phyloP scores from a whole-genome alignment of 2,888 invertebrate genomes.

The Drosophila aldrichi region DNA sequence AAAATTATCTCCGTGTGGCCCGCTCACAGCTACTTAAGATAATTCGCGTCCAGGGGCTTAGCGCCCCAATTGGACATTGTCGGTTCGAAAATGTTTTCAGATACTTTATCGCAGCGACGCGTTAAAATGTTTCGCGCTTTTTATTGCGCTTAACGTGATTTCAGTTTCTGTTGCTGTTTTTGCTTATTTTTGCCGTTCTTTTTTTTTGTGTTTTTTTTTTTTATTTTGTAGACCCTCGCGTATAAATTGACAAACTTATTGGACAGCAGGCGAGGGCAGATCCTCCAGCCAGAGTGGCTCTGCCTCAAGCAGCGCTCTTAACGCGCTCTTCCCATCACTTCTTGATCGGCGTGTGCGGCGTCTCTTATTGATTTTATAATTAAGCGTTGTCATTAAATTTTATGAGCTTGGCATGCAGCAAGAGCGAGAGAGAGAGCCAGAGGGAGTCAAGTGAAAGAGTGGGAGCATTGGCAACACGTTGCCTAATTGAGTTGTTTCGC shows the following conservation, averaged over 20 bases:
- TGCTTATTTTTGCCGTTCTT: background rate
- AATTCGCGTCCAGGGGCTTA: conserved; percentile 72
- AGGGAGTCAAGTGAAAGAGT: background rate
- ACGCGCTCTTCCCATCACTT: conserved; percentile 19
- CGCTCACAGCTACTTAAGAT: conserved; percentile 69
- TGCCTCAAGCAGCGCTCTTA: conserved; percentile 2
- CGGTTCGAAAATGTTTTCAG: conserved; percentile 73
- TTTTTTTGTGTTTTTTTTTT: background rate
- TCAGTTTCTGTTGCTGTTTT: conserved; percentile 37
- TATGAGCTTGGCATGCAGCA: conserved; percentile 63
- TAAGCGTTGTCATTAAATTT: conserved; percentile 84
- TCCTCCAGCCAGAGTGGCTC: conserved; percentile 11
- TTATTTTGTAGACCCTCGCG: conserved; percentile 23
- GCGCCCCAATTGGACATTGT: conserved; percentile 69
- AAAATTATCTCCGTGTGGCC: conserved; percentile 73
- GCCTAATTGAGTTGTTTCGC: conserved; percentile 75
- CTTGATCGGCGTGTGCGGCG: conserved; percentile 73
- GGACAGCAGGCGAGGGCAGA: conserved; percentile 34
- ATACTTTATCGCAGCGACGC: conserved; percentile 77
- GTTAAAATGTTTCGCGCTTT: conserved; percentile 81
- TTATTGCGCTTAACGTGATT: conserved; percentile 80
- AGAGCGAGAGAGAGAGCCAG: background rate
- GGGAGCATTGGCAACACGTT: conserved; percentile 17
- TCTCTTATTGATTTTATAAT: conserved; percentile 83
- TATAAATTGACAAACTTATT: conserved; percentile 81